Conservation (phyloP, 2,113 vertebrate species). For the Phoxinus phoxinus region DNA sequence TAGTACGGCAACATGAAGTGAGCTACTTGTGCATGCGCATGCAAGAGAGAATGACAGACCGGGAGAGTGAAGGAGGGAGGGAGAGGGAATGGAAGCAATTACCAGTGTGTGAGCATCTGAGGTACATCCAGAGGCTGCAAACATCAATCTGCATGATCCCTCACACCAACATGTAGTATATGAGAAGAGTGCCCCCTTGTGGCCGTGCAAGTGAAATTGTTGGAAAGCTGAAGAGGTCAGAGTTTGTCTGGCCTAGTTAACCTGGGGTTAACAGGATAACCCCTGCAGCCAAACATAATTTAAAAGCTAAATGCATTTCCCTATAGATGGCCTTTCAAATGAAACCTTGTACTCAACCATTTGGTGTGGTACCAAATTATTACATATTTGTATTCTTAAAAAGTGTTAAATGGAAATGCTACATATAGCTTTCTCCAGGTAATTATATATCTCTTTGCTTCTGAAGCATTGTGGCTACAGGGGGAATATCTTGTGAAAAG, state of each 20-base stretch:
- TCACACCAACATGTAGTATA: background rate
- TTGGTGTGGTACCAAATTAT: background rate
- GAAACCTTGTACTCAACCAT: background rate
- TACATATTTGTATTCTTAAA: background rate
- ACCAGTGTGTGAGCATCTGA: conserved; percentile 71
- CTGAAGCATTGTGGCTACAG: background rate
- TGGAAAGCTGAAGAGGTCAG: background rate
- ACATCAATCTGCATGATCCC: conserved; percentile 72
- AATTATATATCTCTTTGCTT: background rate
- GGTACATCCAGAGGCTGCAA: conserved; percentile 65
- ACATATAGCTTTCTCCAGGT: background rate
- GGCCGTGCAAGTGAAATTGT: background rate
- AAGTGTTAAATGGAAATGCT: background rate
- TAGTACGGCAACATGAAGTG: conserved; percentile 51
- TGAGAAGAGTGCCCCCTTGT: conserved; percentile 36
- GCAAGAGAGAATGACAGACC: conserved; percentile 1
- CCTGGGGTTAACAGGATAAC: no score
- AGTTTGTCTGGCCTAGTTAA: background rate
- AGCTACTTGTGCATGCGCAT: conserved; percentile 25
- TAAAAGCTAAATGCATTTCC: background rate
- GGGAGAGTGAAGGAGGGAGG: background rate
- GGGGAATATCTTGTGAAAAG: background rate
- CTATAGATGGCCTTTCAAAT: background rate
- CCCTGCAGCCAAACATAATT: background rate
- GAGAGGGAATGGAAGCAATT: conserved; percentile 72